These are phyloP conservation scores for Pedetes capensis DNA, from an alignment of 2,113 vertebrate species.

Conservation along the genomic window DNA sequence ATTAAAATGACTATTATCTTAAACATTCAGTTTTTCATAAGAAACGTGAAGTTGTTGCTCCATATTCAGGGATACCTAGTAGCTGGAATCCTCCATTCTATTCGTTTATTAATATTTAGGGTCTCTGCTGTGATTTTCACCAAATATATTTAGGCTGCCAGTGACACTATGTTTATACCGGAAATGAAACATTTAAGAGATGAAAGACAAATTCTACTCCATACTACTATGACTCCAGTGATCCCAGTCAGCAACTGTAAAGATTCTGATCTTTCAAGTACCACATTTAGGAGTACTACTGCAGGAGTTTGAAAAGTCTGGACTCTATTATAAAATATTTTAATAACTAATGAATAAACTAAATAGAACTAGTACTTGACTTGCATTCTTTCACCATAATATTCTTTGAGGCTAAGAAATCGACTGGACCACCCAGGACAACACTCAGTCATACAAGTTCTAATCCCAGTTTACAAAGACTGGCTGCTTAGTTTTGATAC, in stretches of 20 bases:
- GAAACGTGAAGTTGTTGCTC: not conserved
- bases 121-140: not conserved
- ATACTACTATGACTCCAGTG: not conserved
- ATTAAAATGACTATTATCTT: not conserved
- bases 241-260: not conserved
- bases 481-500: not conserved
- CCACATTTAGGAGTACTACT: not conserved
- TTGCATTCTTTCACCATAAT: not conserved
- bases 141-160: not conserved
- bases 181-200: not conserved
- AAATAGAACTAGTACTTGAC: not conserved
- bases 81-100: not conserved
- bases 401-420: not conserved
- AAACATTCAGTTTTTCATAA: not conserved
- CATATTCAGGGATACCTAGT: not conserved
- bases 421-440: not conserved
- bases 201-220: not conserved
- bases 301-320: not conserved
- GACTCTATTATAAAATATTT: not conserved
- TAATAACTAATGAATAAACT: not conserved
- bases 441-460: not conserved
- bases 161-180: not conserved
- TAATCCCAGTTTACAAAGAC: conserved; percentile 3
- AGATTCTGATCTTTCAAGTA: not conserved
- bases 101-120: not conserved